Evolutionary conservation across 2,797 vertebrate genomes (phyloP), one percentile per base, ranked within the genome.

Genomic region (Sitta carolinensis): DNA sequence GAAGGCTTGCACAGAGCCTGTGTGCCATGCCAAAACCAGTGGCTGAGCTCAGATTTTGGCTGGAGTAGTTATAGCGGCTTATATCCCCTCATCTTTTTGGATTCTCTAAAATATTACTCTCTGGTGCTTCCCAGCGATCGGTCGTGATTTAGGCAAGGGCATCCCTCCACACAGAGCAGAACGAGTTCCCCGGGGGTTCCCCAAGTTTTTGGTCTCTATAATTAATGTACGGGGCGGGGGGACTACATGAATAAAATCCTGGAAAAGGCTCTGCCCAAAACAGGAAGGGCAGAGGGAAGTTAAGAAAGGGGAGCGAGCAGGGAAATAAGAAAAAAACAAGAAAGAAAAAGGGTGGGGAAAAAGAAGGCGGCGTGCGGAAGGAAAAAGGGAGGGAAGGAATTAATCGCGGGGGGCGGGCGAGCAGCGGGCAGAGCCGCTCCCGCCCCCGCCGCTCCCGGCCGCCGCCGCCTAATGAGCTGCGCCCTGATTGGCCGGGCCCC

Each of bases 401-500:
- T n/a, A 30, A 77, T 9, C 38, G 50, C 9, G 52, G 32, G 55
- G 54, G 82, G n/a, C 63, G 72, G 80, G 67, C 67, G 57, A 17
- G 79, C 27, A 84, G 45, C 51, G 61, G 36, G 32, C 61, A 34
- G 43, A n/a, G 58, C 20, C 50, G 23, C 58, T 47, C 36, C 27
- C 40, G 13, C 96, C 95, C 34, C 36, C 66, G 89, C 86, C 78
- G 45, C 76, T 38, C 76, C 51, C 51, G 63, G 80, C 42, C 66
- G 88, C 86, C 26, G 75, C 88, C 25, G 75, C 47, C 92, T 87
- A 96, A 94, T 80, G 93, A 97, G 94, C 80, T 92, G 94, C 94
- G 86, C 94, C 61, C 62, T 70, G 90, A 97, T 98, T 98, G 98
- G 98, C 96, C 32, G 47, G 8, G 52, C 20, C 95, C 96, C 96